Evolutionary conservation across 1,140 invertebrate species (phyloP).

Genomic region (Philopotamus ludificatus): DNA sequence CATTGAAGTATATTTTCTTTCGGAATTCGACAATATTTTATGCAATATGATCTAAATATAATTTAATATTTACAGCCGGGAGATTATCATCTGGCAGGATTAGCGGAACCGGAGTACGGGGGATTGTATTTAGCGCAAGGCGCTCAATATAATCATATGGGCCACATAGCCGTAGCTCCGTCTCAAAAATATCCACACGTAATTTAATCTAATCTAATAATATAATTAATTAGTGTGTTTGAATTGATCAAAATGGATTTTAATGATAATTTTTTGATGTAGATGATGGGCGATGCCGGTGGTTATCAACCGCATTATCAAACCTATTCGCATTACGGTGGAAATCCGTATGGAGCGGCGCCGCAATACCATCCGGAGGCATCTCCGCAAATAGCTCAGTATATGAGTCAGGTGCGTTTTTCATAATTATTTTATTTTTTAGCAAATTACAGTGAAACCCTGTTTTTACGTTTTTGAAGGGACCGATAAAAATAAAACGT

Average conservation of each 20-base stretch:
- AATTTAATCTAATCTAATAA: constrained; percentile 36
- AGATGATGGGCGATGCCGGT: constrained; percentile 38
- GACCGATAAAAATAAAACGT: no score
- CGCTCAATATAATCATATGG: constrained; percentile 55
- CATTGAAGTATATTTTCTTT: constrained; percentile 36
- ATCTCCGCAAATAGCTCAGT: constrained; percentile 49
- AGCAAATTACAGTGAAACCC: neutral
- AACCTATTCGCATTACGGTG: constrained; percentile 54
- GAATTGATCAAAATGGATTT: neutral
- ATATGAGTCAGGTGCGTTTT: constrained; percentile 50
- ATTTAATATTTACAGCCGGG: constrained; percentile 19
- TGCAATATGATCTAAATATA: neutral
- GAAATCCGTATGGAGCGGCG: constrained; percentile 49
- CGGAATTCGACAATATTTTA: no score
- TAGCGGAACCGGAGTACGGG: constrained; percentile 54
- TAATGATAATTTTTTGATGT: constrained; percentile 5
- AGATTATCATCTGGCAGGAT: constrained; percentile 45
- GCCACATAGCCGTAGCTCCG: constrained; percentile 54
- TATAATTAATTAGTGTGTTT: neutral
- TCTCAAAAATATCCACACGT: constrained; percentile 57
- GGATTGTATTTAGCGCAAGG: constrained; percentile 54
- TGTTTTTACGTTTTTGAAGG: neutral
- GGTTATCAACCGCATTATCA: constrained; percentile 47
- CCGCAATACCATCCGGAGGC: constrained; percentile 52
- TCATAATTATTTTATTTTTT: neutral